Conservation (phyloP, 2,888 invertebrate genomes). For the Rapana venosa region DNA sequence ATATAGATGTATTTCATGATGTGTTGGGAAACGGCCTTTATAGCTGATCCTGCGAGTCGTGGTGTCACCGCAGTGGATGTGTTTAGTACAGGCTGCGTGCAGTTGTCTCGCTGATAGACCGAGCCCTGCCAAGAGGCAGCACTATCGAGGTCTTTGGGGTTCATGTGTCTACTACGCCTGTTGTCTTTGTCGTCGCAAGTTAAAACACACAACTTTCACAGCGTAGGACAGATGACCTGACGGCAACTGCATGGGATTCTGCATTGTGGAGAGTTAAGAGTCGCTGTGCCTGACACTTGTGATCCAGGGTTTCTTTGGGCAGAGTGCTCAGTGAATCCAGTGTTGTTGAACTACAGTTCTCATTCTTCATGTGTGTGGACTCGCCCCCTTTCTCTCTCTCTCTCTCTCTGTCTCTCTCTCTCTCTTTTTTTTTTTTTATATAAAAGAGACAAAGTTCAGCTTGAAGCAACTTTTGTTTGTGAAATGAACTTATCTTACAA, state of each 20-base stretch:
- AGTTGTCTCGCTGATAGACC: not conserved
- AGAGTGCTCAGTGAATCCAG: not conserved
- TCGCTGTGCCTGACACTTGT: not conserved
- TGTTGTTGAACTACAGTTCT: not conserved
- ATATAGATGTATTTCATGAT: not conserved
- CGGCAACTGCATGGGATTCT: not conserved
- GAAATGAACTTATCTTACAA: not conserved
- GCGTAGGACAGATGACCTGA: not conserved
- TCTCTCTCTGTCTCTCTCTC: too few species aligned
- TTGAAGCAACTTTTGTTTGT: not conserved
- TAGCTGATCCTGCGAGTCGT: not conserved
- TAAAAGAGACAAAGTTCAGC: not conserved
- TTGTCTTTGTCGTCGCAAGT: not conserved
- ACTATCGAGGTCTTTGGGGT: not conserved
- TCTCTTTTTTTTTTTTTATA: too few species aligned
- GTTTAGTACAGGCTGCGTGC: not conserved
- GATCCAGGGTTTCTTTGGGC: not conserved
- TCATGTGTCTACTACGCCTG: not conserved
- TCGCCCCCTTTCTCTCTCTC: too few species aligned
- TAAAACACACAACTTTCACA: not conserved
- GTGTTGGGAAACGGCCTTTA: not conserved
- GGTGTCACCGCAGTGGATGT: not conserved
- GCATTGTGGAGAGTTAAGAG: not conserved
- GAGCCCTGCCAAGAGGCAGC: slow-evolving; percentile 25
- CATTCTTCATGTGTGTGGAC: not conserved